These are phyloP conservation scores for Neosalanx taihuensis DNA, from an alignment of 2,797 vertebrate genomes.

Conservation along the genomic window DNA sequence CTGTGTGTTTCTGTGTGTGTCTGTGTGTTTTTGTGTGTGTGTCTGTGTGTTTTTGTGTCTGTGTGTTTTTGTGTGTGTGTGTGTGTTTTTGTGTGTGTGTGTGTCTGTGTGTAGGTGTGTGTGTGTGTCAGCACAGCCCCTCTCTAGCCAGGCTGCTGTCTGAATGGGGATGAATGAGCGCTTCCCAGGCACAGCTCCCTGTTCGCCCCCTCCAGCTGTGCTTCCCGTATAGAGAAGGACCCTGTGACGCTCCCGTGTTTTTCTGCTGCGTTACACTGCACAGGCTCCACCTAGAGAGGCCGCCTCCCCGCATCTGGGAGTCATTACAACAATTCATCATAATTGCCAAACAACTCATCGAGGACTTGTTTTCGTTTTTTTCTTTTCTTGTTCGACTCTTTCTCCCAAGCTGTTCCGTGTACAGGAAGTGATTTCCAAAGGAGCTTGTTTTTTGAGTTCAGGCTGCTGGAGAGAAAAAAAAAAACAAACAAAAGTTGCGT, in stretches of 20 bases:
- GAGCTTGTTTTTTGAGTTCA: conserved; percentile 2
- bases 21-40: background rate
- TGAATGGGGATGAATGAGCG: conserved; percentile 3
- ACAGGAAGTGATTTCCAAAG: background rate
- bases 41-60: background rate
- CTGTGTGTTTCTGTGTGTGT: background rate
- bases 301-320: background rate
- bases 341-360: conserved; percentile 19
- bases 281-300: background rate
- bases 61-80: too few relatives aligned
- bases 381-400: conserved; percentile 15
- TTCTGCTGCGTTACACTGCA: conserved; percentile 1
- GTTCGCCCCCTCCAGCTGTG: conserved; percentile 4
- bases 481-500: conserved; percentile 1
- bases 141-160: background rate
- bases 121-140: background rate
- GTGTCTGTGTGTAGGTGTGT: background rate
- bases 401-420: background rate
- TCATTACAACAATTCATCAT: conserved; percentile 17
- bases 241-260: background rate
- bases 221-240: background rate
- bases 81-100: background rate
- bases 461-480: background rate
- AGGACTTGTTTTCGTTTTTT: conserved; percentile 10
- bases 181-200: background rate